These are phyloP conservation scores for Lepus americanus DNA, from an alignment of 2,113 vertebrate genomes.

Conservation along the genomic window DNA sequence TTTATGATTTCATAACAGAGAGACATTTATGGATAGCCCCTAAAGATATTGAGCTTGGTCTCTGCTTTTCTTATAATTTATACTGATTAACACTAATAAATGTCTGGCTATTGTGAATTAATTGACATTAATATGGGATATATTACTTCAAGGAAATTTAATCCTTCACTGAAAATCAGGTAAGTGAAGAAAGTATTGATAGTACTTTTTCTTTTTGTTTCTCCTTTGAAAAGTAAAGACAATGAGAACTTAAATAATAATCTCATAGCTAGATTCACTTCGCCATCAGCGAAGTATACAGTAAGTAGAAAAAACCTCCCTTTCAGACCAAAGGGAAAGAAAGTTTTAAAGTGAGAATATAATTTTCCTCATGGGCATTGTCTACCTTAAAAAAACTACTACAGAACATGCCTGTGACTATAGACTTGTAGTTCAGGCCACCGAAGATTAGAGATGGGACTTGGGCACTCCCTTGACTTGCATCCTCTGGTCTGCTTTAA, in stretches of 20 bases:
- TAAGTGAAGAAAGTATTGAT: neutral
- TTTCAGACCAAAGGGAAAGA: too few species aligned
- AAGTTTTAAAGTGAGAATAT: too few species aligned
- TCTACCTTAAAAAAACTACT: too few species aligned
- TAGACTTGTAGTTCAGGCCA: too few species aligned
- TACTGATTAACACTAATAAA: slow-evolving; percentile 9
- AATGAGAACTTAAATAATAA: neutral
- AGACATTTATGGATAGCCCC: neutral
- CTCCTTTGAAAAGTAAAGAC: neutral
- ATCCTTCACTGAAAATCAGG: neutral
- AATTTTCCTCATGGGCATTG: too few species aligned
- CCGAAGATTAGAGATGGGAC: too few species aligned
- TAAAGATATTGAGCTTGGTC: slow-evolving; percentile 2
- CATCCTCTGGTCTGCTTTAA: too few species aligned
- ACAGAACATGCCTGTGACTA: too few species aligned
- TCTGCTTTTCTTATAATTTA: neutral
- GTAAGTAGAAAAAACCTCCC: too few species aligned
- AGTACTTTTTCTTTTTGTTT: neutral
- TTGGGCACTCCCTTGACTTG: too few species aligned
- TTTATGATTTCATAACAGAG: neutral
- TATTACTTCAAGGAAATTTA: neutral
- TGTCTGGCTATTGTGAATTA: neutral
- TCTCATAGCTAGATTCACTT: too few species aligned
- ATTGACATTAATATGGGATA: neutral
- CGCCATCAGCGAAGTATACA: too few species aligned